These are phyloP conservation scores for Glyptemys insculpta DNA, from an alignment of 2,797 vertebrate genomes.

Conservation along the genomic window DNA sequence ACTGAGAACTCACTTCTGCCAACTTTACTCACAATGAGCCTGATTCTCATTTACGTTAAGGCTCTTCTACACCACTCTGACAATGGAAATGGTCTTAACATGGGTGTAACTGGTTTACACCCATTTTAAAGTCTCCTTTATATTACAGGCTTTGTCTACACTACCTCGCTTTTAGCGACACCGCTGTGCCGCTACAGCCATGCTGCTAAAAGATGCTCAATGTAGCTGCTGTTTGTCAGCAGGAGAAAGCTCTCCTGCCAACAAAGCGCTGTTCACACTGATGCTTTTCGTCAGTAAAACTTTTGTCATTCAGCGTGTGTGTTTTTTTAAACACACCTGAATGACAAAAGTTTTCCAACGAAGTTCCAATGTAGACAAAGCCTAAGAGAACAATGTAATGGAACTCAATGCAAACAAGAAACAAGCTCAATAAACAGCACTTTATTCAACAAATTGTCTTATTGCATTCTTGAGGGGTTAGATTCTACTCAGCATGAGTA, in stretches of 20 bases:
- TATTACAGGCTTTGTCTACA: no score
- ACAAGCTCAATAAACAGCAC: background rate
- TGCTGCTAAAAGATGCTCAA: no score
- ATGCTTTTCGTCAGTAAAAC: no score
- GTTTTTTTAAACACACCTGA: no score
- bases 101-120: background rate
- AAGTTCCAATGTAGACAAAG: no score
- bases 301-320: no score
- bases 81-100: background rate
- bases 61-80: background rate
- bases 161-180: no score
- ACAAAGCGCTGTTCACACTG: no score
- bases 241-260: no score
- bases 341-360: no score
- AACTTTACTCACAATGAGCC: background rate
- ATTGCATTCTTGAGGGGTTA: background rate
- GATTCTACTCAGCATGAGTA: background rate
- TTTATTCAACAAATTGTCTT: rapidly evolving
- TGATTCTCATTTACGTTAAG: background rate
- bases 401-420: background rate
- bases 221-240: no score
- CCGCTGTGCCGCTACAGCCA: no score
- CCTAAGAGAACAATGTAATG: background rate
- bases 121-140: background rate
- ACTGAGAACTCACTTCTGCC: background rate